Base-by-base conservation (phyloP, 2,797 vertebrate species). In the Cyprinella venusta region DNA sequence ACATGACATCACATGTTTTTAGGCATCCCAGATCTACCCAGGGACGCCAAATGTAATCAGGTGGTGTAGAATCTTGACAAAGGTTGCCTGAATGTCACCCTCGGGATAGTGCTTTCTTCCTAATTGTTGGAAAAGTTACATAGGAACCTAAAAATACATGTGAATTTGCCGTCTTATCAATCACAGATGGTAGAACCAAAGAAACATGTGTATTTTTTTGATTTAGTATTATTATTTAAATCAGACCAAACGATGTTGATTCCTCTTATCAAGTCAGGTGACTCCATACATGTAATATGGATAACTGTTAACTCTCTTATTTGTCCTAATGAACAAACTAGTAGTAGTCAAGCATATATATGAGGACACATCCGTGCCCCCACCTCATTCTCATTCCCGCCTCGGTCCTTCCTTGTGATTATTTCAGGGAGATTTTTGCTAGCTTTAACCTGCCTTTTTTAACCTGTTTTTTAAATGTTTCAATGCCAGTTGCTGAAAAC, bases 71-170 rank as follows among this genome's bases (percentile, higher is more conserved):
- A 93, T 93, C 91, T 91, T 91, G 91, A 91, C 90, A 90, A 89
- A 91, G 92, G 88, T 93, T 91, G 91, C 79, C 91, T 81, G 45
- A 94, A 92, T 93, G 91, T 89, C 93, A 90, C 93, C 95, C 94
- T 94, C 93, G 92, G 91, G 48, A 89, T 94, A 96, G 96, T 97
- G 96, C 97, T 97, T 98, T 98, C 97, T 97, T 97, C 96, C 97
- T 95, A 96, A 95, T 95, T 96, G 96, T 95, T 97, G 90, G 96
- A 96, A 94, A 93, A 92, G 94, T 92, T 90, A 93, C 92, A 92
- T 91, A 92, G 90, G 94, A 93, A 93, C 87, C 89, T 33, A 91
- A 91, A 71, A 91, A 76, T 69, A 74, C 56, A 69, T 76, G 36
- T 74, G 80, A 48, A 54, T 79, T 76, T 85, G 88, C 81, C 79